phyloP scores from a whole-genome alignment of 2,888 invertebrate species.

The Phyllotreta cruciferae region DNA sequence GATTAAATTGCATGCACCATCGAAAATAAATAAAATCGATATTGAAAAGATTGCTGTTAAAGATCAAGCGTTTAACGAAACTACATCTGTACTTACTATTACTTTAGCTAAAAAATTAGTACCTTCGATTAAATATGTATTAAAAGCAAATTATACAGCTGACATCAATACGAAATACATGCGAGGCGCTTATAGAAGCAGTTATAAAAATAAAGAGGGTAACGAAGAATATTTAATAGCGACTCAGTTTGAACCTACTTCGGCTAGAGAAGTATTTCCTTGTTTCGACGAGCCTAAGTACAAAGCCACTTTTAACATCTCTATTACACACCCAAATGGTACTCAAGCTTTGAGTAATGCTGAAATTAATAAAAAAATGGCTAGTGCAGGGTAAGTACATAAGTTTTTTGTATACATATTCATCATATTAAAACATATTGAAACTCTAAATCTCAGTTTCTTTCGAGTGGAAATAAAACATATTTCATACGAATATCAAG shows the following conservation, averaged over 20 bases:
- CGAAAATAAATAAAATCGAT: slow-evolving; percentile 6
- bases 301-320: slow-evolving; percentile 58
- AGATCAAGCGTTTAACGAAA: slow-evolving; percentile 22
- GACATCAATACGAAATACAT: slow-evolving; percentile 53
- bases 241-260: slow-evolving; percentile 74
- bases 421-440: neutral
- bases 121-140: slow-evolving; percentile 16
- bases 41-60: neutral
- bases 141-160: slow-evolving; percentile 44
- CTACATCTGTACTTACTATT: slow-evolving; percentile 40
- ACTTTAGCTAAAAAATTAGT: slow-evolving; percentile 1
- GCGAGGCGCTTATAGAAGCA: slow-evolving; percentile 63
- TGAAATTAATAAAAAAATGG: neutral
- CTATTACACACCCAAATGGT: slow-evolving; percentile 53
- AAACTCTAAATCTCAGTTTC: too few species aligned
- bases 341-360: slow-evolving; percentile 46
- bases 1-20: slow-evolving; percentile 27
- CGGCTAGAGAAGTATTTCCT: slow-evolving; percentile 77
- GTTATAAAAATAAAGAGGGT: slow-evolving; percentile 54
- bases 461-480: too few species aligned
- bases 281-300: slow-evolving; percentile 74
- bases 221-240: slow-evolving; percentile 60
- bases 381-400: slow-evolving; percentile 24
- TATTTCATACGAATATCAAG: too few species aligned
- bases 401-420: neutral